Base-by-base conservation (phyloP, 1,140 invertebrate species). In the Adelges cooleyi region DNA sequence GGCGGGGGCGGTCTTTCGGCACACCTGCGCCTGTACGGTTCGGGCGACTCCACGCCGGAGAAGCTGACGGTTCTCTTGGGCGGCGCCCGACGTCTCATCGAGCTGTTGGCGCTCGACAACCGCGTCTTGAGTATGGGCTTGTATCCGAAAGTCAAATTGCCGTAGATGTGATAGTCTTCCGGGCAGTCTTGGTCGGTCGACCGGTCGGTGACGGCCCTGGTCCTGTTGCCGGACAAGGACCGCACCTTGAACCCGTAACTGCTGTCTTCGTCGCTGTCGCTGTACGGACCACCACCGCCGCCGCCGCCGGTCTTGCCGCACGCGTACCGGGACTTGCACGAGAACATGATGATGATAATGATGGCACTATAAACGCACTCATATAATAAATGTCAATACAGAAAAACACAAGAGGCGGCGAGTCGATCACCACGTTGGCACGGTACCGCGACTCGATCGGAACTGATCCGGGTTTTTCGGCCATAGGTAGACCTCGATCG, bases 191-290 rank as follows among this genome's bases (percentile, higher is more conserved):
- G n/a, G 10, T 46, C 23, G 51, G 5, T 18, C 1, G 9, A 15
- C 17, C 20, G n/a, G 20, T 1, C 9, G 3, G 15, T n/a, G 2
- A 18, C 29, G 15, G 67, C 59, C 8, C 46, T 2, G 49, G 49
- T 65, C 17, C 23, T n/a, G 56, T 56, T 42, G 13, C 38, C 66
- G 23, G 25, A 17, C n/a, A 22, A 33, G 18, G 48, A 17, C 23
- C 17, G 33, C 27, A 25, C 33, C 25, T 44, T 25, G 22, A 59
- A 49, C 17, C 48, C 46, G 44, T 49, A 50, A 13, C 65, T 46
- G 8, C 65, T 46, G 40, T 54, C 51, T 5, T 46, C 51, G 51
- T 66, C 51, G 38, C 65, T 66, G 36, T 48, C 51, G 65, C 65
- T 56, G 65, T 40, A 20, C 23, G n/a, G 49, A 20, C 17, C 44